Conservation (phyloP, 2,113 vertebrate genomes). For the Sinocyclocheilus anophthalmus region DNA sequence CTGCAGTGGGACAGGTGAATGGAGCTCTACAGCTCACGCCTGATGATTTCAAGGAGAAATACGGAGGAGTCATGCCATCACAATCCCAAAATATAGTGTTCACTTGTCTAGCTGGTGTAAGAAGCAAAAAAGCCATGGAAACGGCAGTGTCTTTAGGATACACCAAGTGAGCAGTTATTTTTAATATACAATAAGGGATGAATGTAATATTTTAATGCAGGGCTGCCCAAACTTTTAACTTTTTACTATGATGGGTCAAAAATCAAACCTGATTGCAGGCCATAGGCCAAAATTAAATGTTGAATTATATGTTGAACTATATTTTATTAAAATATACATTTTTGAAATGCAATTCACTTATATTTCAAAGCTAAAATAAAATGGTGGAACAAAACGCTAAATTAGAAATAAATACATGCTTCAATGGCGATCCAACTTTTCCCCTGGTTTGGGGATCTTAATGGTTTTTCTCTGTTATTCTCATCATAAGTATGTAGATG, state of each 20-base stretch:
- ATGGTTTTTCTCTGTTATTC: not conserved
- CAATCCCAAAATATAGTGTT: slow-evolving; percentile 83
- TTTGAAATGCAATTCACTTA: not conserved
- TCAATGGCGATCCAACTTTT: not conserved
- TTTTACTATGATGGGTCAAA: not conserved
- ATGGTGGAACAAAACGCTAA: not conserved
- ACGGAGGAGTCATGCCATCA: slow-evolving; percentile 81
- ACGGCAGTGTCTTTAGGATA: slow-evolving; percentile 84
- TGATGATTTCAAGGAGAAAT: slow-evolving; percentile 82
- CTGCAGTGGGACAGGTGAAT: slow-evolving; percentile 82
- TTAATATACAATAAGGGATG: not conserved
- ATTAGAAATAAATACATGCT: not conserved
- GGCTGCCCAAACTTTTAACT: not conserved
- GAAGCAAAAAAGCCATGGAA: slow-evolving; percentile 83
- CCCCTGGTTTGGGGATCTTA: not conserved
- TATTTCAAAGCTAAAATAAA: not conserved
- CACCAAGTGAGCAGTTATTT: slow-evolving; percentile 74
- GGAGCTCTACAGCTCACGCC: slow-evolving; percentile 84
- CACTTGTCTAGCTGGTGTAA: slow-evolving; percentile 85
- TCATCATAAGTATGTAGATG: not conserved
- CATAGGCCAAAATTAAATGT: not conserved
- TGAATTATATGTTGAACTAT: not conserved
- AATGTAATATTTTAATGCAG: not conserved
- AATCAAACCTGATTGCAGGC: not conserved
- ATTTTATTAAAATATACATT: no score